Conservation (phyloP, 2,797 vertebrate species). For the Naso thynnoides region DNA sequence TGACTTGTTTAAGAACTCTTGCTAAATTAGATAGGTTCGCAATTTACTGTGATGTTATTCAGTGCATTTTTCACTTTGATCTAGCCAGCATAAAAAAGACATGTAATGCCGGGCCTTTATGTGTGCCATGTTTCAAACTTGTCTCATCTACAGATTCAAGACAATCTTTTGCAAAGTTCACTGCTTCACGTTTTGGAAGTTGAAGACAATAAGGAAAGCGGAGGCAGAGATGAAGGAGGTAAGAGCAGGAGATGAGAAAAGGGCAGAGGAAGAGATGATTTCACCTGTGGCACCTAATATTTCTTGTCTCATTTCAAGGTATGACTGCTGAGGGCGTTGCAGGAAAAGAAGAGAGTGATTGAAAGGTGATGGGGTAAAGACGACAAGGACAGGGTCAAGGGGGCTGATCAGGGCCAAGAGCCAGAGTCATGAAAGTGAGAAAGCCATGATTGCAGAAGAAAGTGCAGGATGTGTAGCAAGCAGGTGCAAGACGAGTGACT, state of each 20-base stretch:
- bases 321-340: constrained; percentile 19
- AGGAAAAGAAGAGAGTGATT: constrained; percentile 30
- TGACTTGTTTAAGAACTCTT: constrained; percentile 34
- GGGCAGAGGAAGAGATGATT: constrained; percentile 24
- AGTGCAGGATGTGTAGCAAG: constrained; percentile 26
- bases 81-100: background rate
- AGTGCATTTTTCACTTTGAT: constrained; percentile 38
- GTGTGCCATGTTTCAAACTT: constrained; percentile 11
- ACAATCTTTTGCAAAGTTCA: constrained; percentile 18
- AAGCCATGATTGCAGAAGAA: constrained; percentile 3
- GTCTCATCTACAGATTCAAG: constrained; percentile 1
- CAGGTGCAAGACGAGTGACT: constrained; percentile 46
- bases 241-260: constrained; percentile 5
- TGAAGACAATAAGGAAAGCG: background rate
- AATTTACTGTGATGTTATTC: constrained; percentile 29
- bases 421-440: constrained; percentile 18
- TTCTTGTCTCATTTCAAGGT: constrained; percentile 18
- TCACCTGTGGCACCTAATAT: constrained; percentile 22
- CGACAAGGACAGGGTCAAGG: constrained; percentile 8
- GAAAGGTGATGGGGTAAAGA: constrained; percentile 32
- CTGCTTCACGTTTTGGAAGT: constrained; percentile 19
- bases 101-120: constrained; percentile 5
- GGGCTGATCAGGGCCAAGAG: background rate
- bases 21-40: constrained; percentile 15
- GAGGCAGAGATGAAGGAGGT: background rate